These are phyloP conservation scores for Gymnorhina tibicen DNA, from an alignment of 2,113 vertebrate genomes.

Conservation along the genomic window DNA sequence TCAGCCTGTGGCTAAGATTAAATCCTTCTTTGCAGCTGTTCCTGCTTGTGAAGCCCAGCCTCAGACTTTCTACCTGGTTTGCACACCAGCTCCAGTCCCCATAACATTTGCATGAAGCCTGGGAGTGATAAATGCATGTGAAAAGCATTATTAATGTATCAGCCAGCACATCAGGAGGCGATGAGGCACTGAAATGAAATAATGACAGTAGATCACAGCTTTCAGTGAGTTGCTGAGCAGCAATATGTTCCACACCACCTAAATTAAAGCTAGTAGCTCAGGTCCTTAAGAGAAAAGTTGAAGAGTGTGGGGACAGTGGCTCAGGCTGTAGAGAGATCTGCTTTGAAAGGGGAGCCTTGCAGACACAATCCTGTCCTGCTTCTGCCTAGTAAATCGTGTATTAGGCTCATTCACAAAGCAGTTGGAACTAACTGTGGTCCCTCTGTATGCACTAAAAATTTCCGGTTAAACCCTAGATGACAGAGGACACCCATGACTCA, in stretches of 20 bases:
- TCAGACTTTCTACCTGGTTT: not conserved
- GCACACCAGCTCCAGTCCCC: not conserved
- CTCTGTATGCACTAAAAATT: not conserved
- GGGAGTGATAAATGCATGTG: not conserved
- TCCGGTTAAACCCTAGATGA: not conserved
- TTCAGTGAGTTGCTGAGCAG: not conserved
- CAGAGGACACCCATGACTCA: not conserved
- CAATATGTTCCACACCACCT: not conserved
- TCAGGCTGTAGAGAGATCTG: not conserved
- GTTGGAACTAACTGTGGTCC: not conserved
- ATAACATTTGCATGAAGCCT: not conserved
- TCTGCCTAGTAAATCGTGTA: not conserved
- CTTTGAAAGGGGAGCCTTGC: not conserved
- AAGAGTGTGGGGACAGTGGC: not conserved
- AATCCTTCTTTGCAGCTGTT: not conserved
- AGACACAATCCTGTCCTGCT: not conserved
- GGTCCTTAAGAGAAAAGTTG: not conserved
- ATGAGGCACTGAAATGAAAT: conserved; percentile 9
- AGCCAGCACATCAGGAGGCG: not conserved
- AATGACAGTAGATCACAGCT: not conserved
- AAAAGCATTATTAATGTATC: conserved; percentile 8
- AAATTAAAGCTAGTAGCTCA: not conserved
- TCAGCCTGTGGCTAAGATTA: not conserved
- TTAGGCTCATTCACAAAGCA: not conserved
- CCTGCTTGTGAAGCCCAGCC: not conserved